Base-by-base conservation (phyloP, 2,888 invertebrate genomes). In the Cacoxenus indagator region DNA sequence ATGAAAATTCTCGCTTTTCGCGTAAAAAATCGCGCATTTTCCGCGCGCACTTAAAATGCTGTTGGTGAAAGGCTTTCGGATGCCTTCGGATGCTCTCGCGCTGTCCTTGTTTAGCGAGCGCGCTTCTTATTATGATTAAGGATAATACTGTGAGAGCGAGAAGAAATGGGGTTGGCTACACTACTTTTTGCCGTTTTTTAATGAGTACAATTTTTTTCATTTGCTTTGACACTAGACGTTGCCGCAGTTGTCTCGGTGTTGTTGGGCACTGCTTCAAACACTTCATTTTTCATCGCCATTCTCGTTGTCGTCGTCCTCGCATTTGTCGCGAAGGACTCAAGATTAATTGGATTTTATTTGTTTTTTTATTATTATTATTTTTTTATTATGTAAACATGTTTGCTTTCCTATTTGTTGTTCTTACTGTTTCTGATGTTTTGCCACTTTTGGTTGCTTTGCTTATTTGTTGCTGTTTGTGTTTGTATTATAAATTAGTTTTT, bases 101-200 rank as follows among this genome's bases (percentile, higher is more conserved):
- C 81, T 76, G 79, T 84, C 84, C 81, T 81, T 83, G 82, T 84
- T 78, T 75, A 73, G 78, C 84, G 62, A 78, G 84, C 84, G 78
- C 73, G 76, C 82, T 82, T 82, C 81, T 84, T 83, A 83, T 83
- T 82, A 84, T 83, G 82, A 82, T 84, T 81, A 82, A 83, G 81
- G 77, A 81, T 77, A 76, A 22, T 75, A 73, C 74, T 70, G 73
- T 67, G 68, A 66, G 37, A 37, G 67, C 68, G 71, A 27, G 27
- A 37, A 14, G 37, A 8, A 37, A 37, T 2, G 37, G 37, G 4
- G 8, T 37, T n/a, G 5, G 5, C 31, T 8, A 2, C 37, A 37
- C 8, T 11, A 2, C 9, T 37, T 37, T 2, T 37, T 37, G 37
- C 37, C 14, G 37, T 37, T 64, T 69, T 70, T 70, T 68, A 70